Percentiles rank a stretch among this genome's conserved stretches.
Conservation (phyloP, 1,140 invertebrate species). For the Chironomus tepperi region DNA sequence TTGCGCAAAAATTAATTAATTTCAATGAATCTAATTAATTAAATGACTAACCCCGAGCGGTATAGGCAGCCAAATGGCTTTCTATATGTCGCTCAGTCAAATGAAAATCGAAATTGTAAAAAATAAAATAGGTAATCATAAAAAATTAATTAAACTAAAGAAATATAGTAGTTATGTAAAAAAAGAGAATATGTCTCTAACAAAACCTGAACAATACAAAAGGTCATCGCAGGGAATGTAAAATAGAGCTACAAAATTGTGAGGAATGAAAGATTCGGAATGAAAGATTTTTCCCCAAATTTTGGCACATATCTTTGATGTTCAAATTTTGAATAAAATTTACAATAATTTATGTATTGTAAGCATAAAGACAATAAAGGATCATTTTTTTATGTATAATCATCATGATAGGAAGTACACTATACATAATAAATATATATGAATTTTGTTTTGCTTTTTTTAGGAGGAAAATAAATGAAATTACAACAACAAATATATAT, state of each 20-base stretch:
- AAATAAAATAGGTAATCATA: no score
- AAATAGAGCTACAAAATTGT: background rate
- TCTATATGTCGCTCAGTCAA: no score
- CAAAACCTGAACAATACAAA: background rate
- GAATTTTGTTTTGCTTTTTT: background rate
- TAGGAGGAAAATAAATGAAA: background rate
- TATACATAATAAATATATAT: background rate
- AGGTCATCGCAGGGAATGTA: background rate
- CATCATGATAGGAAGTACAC: background rate
- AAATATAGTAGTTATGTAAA: no score
- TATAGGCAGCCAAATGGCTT: no score
- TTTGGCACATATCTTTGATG: background rate
- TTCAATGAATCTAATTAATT: no score
- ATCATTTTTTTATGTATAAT: background rate
- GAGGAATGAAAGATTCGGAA: background rate
- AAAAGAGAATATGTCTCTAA: background rate
- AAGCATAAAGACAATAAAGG: background rate
- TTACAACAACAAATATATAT: conserved; percentile 2
- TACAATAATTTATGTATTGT: background rate
- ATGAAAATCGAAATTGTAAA: no score
- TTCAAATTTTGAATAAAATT: conserved; percentile 15
- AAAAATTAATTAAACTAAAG: no score
- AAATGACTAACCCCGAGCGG: no score
- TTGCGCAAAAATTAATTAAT: no score
- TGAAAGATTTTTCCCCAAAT: background rate